A percentile compares a stretch with the other conserved stretches of the same genome.
These are phyloP conservation scores for Steinernema feltiae DNA, from an alignment of 1,140 invertebrate species.

Conservation along the genomic window DNA sequence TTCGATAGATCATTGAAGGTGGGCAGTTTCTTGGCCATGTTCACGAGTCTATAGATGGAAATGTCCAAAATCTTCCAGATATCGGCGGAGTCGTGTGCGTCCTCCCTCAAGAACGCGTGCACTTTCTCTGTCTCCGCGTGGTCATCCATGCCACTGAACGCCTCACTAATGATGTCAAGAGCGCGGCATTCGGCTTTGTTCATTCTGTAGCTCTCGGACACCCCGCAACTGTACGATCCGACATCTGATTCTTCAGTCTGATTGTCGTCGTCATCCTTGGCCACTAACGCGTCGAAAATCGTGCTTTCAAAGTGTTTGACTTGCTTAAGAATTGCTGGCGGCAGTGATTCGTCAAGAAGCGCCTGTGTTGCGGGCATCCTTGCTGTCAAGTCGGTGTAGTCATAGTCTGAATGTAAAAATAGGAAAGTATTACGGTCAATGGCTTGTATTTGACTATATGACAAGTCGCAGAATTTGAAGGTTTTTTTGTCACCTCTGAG, in stretches of 20 bases:
- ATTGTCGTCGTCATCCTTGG: neutral
- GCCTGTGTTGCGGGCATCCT: neutral
- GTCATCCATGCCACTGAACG: neutral
- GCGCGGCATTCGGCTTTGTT: neutral
- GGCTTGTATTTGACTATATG: neutral
- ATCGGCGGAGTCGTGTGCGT: neutral
- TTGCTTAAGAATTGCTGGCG: neutral
- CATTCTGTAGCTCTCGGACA: neutral
- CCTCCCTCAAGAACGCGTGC: neutral
- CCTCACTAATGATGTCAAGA: neutral
- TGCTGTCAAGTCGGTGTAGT: neutral
- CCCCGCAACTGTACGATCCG: neutral
- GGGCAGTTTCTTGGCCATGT: slow-evolving; percentile 6
- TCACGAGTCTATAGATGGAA: neutral
- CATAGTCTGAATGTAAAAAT: neutral
- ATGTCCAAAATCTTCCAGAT: slow-evolving; percentile 8
- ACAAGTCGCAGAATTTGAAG: neutral
- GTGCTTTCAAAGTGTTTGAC: neutral
- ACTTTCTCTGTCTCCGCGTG: neutral
- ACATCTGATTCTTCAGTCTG: no score
- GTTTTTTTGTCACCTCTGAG: neutral
- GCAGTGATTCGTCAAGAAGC: neutral
- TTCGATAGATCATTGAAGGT: slow-evolving; percentile 7
- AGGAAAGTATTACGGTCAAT: neutral
- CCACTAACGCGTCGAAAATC: neutral